phyloP scores from a whole-genome alignment of 2,113 vertebrate species.

The Thryonomys swinderianus region DNA sequence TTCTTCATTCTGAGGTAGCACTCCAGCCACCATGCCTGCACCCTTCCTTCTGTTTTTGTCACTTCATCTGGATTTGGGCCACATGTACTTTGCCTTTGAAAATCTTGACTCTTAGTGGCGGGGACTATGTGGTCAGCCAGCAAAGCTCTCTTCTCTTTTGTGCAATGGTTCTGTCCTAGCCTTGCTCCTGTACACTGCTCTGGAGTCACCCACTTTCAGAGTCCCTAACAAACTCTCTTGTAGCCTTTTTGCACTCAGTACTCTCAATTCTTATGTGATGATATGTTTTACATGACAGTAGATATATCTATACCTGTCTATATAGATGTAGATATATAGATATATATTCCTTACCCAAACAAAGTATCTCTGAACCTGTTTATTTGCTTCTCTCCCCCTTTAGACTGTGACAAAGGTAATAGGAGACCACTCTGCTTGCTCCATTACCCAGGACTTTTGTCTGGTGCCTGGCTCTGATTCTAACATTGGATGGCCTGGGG shows the following conservation, averaged over 20 bases:
- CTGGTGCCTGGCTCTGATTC: not conserved
- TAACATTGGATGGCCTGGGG: not conserved
- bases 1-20: not conserved
- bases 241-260: not conserved
- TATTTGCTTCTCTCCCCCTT: not conserved
- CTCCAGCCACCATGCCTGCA: not conserved
- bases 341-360: not conserved
- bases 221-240: not conserved
- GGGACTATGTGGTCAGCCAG: not conserved
- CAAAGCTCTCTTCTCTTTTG: not conserved
- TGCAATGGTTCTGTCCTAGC: not conserved
- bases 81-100: not conserved
- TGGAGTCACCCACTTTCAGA: not conserved
- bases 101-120: not conserved
- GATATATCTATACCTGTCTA: too few relatives aligned
- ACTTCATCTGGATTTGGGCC: not conserved
- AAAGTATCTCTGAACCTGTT: not conserved
- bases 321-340: too few relatives aligned
- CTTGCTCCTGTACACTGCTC: not conserved
- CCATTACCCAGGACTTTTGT: not conserved
- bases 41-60: not conserved
- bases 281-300: too few relatives aligned
- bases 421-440: not conserved
- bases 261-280: not conserved
- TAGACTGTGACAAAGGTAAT: not conserved